Evolutionary conservation across 2,888 invertebrate species (phyloP).

Genomic region (Tolmerus cingulatus): DNA sequence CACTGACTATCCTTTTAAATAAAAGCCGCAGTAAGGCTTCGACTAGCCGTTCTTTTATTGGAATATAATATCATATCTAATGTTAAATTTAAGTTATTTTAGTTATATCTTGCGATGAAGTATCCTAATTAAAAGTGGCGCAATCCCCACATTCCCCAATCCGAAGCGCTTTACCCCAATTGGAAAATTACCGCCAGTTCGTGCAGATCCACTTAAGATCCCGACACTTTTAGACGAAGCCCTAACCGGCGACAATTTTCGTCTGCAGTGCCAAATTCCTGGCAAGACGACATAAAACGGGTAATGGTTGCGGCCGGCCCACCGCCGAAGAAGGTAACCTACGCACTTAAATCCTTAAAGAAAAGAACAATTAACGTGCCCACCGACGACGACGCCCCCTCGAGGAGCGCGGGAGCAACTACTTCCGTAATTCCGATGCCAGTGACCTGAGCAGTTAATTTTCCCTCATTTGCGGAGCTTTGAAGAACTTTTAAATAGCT

Average conservation of each 20-base stretch:
- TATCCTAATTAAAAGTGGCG: background rate
- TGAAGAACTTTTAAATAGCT: constrained; percentile 28
- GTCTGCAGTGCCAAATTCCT: background rate
- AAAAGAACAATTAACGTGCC: background rate
- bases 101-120: background rate
- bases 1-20: too few relatives aligned
- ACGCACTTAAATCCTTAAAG: background rate
- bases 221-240: background rate
- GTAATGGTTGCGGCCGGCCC: background rate
- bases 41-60: background rate
- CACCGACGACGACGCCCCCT: background rate
- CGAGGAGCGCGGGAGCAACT: background rate
- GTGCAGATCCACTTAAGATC: background rate
- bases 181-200: background rate
- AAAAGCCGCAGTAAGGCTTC: too few relatives aligned
- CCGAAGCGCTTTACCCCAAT: background rate
- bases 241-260: background rate
- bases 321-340: background rate
- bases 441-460: constrained; percentile 30
- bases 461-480: constrained; percentile 22
- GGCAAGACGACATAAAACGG: background rate
- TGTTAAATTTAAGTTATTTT: background rate
- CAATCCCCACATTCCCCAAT: background rate
- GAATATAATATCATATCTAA: background rate
- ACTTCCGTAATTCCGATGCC: constrained; percentile 35